These are phyloP conservation scores for Anarrhichthys ocellatus DNA, from an alignment of 2,113 vertebrate genomes.

Conservation along the genomic window DNA sequence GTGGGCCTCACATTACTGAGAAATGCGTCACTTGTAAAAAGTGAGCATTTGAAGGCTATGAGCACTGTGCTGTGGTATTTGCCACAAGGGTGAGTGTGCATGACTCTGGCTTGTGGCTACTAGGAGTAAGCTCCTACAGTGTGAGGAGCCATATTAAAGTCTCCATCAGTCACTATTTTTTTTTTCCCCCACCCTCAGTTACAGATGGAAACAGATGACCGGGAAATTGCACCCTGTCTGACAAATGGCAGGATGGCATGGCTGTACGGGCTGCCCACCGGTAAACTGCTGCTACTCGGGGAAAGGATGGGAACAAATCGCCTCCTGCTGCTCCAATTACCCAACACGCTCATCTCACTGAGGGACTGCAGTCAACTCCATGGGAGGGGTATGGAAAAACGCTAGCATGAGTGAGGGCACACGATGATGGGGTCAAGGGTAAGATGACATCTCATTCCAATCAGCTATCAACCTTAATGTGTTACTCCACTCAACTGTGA, in stretches of 20 bases:
- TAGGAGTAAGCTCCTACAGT: conserved; percentile 34
- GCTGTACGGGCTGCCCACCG: conserved; percentile 68
- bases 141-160: conserved; percentile 59
- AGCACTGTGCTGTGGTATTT: conserved; percentile 65
- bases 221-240: conserved; percentile 75
- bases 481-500: conserved; percentile 58
- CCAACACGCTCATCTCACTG: conserved; percentile 65
- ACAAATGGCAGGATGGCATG: conserved; percentile 75
- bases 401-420: conserved; percentile 40
- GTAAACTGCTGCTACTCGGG: conserved; percentile 70
- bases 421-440: conserved; percentile 73
- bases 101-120: conserved; percentile 29
- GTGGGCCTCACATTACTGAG: conserved; percentile 53
- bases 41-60: conserved; percentile 44
- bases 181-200: conserved; percentile 57
- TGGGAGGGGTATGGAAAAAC: conserved; percentile 59
- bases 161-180: conserved; percentile 56
- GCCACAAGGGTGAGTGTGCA: conserved; percentile 52
- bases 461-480: conserved; percentile 66
- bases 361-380: conserved; percentile 64
- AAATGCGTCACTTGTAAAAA: conserved; percentile 73
- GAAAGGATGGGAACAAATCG: conserved; percentile 74
- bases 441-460: conserved; percentile 65
- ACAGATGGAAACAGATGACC: conserved; percentile 76
- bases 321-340: conserved; percentile 76